phyloP scores from a whole-genome alignment of 1,140 invertebrate genomes.

The Diuraphis noxia region DNA sequence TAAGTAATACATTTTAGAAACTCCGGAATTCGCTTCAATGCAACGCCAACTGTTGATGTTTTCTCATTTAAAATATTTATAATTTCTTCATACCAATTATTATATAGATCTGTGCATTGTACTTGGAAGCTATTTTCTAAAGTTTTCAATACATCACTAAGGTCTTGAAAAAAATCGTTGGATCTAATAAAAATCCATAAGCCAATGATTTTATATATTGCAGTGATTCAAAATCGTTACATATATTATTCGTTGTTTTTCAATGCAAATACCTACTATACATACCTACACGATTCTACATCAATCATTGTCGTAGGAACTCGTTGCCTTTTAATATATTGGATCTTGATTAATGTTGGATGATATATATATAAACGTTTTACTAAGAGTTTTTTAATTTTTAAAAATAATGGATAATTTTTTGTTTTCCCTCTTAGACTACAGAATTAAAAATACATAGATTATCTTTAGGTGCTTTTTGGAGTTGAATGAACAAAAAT shows the following conservation, averaged over 20 bases:
- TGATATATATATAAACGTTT: constrained; percentile 45
- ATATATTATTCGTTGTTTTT: not conserved
- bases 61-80: not conserved
- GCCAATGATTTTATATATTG: too few species aligned
- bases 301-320: constrained; percentile 19
- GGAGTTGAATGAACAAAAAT: not conserved
- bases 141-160: not conserved
- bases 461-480: not conserved
- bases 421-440: constrained; percentile 38
- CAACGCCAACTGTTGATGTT: not conserved
- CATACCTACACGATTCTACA: not conserved
- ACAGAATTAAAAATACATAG: not conserved
- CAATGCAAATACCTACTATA: too few species aligned
- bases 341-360: constrained; percentile 17
- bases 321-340: not conserved
- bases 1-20: not conserved
- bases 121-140: constrained; percentile 58
- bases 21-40: not conserved
- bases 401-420: constrained; percentile 14
- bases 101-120: not conserved
- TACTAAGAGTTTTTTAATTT: constrained; percentile 25
- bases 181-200: not conserved
- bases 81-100: constrained; percentile 5
- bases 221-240: too few species aligned
- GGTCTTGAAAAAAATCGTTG: not conserved